phyloP scores from a whole-genome alignment of 1,140 invertebrate species.

The Euwallacea similis region DNA sequence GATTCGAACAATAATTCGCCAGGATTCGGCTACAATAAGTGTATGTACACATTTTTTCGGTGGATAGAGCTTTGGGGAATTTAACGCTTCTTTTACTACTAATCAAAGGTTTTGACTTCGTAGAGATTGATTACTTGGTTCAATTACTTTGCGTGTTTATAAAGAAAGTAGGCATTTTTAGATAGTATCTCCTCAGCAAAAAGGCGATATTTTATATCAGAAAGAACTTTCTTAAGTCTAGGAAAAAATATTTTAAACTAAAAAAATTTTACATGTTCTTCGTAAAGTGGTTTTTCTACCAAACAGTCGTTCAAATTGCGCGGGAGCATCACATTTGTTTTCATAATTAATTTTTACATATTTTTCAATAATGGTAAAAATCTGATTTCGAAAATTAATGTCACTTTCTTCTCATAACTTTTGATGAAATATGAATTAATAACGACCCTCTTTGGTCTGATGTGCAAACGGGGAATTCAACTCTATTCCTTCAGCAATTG shows the following conservation, averaged over 20 bases:
- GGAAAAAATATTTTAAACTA: neutral
- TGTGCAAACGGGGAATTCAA: too few relatives aligned
- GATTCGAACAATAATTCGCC: conserved; percentile 53
- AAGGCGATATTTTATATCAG: neutral
- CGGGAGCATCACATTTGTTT: too few relatives aligned
- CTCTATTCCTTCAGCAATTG: too few relatives aligned
- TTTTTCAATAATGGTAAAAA: too few relatives aligned
- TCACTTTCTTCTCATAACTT: too few relatives aligned
- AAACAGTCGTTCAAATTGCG: too few relatives aligned
- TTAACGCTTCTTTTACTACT: conserved; percentile 29
- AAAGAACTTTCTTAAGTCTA: neutral
- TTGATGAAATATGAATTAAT: too few relatives aligned
- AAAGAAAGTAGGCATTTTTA: neutral
- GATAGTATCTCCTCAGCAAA: neutral
- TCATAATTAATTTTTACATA: too few relatives aligned
- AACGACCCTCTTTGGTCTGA: too few relatives aligned
- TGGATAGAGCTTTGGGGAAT: conserved; percentile 23
- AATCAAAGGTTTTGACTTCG: neutral
- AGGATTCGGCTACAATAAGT: conserved; percentile 50
- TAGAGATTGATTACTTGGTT: neutral
- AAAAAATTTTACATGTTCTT: neutral
- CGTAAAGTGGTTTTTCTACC: neutral
- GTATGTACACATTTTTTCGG: conserved; percentile 47
- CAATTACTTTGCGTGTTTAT: neutral
- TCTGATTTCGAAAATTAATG: too few relatives aligned